Evolutionary conservation across 2,797 vertebrate genomes (phyloP).

Genomic region (Malurus leucopterus): DNA sequence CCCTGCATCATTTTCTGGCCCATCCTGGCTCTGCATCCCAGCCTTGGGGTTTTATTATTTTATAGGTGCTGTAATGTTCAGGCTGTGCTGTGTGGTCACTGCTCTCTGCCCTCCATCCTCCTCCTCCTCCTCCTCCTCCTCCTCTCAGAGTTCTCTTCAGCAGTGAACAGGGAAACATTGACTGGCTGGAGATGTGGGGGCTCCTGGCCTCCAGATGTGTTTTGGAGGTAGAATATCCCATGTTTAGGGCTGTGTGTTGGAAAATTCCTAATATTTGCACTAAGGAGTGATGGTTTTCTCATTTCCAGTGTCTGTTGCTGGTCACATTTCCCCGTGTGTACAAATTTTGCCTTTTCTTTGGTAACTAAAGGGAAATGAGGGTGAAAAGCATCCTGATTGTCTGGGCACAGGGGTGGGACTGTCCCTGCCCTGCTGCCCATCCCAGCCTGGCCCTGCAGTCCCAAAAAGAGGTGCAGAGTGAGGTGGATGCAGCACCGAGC

Average conservation of each 20-base stretch:
- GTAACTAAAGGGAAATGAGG: not conserved
- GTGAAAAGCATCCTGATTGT: not conserved
- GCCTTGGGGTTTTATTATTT: not conserved
- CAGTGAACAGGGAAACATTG: not conserved
- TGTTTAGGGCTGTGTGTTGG: not conserved
- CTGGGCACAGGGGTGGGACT: not conserved
- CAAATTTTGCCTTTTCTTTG: not conserved
- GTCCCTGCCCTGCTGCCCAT: not conserved
- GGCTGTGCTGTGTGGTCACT: fast-evolving
- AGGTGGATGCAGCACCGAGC: not conserved
- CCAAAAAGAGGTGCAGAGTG: not conserved
- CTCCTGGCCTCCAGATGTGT: fast-evolving
- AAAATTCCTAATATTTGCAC: not conserved
- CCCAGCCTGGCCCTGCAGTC: not conserved
- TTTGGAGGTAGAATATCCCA: not conserved
- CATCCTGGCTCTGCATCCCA: not conserved
- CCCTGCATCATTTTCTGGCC: not conserved
- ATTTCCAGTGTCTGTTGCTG: fast-evolving
- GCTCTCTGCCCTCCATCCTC: fast-evolving
- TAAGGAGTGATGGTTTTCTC: not conserved
- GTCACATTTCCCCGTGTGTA: fast-evolving
- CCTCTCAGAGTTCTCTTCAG: not conserved
- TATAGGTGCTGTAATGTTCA: not conserved
- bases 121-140: not conserved
- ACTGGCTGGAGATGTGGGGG: not conserved